A percentile compares a stretch with the other conserved stretches of the same genome.
These are phyloP conservation scores for Clarias batrachus DNA, from an alignment of 2,113 vertebrate species.

Conservation along the genomic window DNA sequence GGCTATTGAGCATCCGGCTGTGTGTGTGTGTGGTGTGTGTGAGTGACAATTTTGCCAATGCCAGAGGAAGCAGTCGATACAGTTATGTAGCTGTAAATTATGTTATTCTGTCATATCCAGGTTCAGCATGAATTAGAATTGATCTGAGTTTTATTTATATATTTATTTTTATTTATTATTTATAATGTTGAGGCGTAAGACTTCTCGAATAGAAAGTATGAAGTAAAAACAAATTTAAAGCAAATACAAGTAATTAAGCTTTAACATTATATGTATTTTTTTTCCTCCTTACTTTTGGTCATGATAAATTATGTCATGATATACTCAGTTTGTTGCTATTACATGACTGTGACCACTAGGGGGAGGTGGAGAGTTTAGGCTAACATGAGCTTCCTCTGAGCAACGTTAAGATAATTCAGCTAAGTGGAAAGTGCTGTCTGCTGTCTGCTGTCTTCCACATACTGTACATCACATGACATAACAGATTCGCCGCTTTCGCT, in stretches of 20 bases:
- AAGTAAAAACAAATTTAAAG: too few relatives aligned
- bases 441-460: neutral
- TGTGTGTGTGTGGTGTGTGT: slow-evolving; percentile 19
- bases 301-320: neutral
- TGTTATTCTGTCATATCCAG: neutral
- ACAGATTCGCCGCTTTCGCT: neutral
- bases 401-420: neutral
- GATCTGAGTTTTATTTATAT: neutral
- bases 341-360: neutral
- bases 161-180: too few relatives aligned
- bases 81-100: neutral
- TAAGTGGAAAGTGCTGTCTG: neutral
- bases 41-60: slow-evolving; percentile 19
- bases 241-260: too few relatives aligned
- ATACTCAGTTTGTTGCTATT: neutral
- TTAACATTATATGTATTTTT: too few relatives aligned
- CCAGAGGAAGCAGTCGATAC: slow-evolving; percentile 7
- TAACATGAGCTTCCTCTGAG: neutral
- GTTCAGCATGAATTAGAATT: neutral
- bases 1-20: slow-evolving; percentile 11
- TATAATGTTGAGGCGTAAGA: neutral
- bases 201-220: neutral
- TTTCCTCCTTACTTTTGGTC: neutral
- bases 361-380: neutral
- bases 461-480: neutral